These are phyloP conservation scores for Suncus etruscus DNA, from an alignment of 2,113 vertebrate genomes.

Conservation along the genomic window DNA sequence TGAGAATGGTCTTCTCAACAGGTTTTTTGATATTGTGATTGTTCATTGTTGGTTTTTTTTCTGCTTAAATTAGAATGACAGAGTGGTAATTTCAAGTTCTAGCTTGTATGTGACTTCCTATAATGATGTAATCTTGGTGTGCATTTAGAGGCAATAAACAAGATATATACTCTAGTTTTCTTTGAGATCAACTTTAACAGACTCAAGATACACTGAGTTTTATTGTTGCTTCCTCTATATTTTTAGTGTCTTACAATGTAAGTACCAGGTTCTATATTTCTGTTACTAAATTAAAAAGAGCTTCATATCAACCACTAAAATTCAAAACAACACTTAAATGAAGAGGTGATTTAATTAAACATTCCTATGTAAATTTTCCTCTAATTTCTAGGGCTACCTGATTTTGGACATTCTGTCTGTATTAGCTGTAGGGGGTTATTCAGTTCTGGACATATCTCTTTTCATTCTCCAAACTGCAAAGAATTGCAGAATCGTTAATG, in stretches of 20 bases:
- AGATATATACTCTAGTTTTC: constrained; percentile 21
- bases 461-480: constrained; percentile 21
- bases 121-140: not conserved
- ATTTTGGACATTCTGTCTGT: constrained; percentile 35
- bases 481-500: not conserved
- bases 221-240: constrained; percentile 54
- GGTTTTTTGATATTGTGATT: not conserved
- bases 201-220: not conserved
- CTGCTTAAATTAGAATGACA: not conserved
- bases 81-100: constrained; percentile 14
- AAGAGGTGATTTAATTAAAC: constrained; percentile 49
- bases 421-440: constrained; percentile 49
- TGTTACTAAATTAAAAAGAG: constrained; percentile 57
- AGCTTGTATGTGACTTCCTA: constrained; percentile 6
- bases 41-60: not conserved
- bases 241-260: constrained; percentile 49
- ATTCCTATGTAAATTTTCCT: constrained; percentile 28
- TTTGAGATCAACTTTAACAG: constrained; percentile 61
- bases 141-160: not conserved
- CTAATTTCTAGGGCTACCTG: not conserved
- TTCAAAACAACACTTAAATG: constrained; percentile 65
- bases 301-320: constrained; percentile 52
- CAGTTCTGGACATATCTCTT: not conserved
- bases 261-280: constrained; percentile 56
- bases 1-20: not conserved